Conservation (phyloP, 2,888 invertebrate genomes). For the Microplitis manilae region DNA sequence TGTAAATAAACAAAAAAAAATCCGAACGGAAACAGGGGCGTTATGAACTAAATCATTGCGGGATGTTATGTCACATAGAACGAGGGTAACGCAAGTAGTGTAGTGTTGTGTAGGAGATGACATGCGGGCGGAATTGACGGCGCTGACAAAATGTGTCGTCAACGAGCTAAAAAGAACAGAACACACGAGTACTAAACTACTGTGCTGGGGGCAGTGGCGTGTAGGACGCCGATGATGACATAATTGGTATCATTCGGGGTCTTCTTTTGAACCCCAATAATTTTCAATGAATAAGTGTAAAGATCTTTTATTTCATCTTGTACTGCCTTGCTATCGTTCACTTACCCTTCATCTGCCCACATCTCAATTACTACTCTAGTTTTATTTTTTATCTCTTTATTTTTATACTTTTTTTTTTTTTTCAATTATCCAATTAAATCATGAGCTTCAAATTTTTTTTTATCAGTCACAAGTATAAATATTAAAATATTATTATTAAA, state of each 20-base stretch:
- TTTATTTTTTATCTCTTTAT: constrained; percentile 6
- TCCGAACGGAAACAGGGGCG: not conserved
- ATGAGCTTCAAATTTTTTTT: too few relatives aligned
- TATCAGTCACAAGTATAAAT: too few relatives aligned
- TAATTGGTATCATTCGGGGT: constrained; percentile 67
- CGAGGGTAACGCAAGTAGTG: constrained; percentile 48
- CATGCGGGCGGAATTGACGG: constrained; percentile 61
- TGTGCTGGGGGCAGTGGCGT: constrained; percentile 30
- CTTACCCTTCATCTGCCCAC: constrained; percentile 19
- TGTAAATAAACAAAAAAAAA: not conserved
- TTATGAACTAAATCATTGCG: constrained; percentile 11
- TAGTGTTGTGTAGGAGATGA: constrained; percentile 51
- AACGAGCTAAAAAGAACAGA: constrained; percentile 40
- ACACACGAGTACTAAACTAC: not conserved
- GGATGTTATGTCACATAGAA: constrained; percentile 29
- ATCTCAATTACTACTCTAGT: constrained; percentile 12
- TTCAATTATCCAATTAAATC: too few relatives aligned
- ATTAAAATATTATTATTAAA: too few relatives aligned
- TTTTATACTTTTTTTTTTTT: too few relatives aligned
- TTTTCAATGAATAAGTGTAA: constrained; percentile 22
- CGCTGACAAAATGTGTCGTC: constrained; percentile 50
- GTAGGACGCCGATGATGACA: constrained; percentile 60
- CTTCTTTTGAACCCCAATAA: constrained; percentile 58
- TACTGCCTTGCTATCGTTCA: not conserved
- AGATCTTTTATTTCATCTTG: constrained; percentile 14